These are phyloP conservation scores for Illadopsis cleaveri DNA, from an alignment of 2,113 vertebrate species.

Conservation along the genomic window DNA sequence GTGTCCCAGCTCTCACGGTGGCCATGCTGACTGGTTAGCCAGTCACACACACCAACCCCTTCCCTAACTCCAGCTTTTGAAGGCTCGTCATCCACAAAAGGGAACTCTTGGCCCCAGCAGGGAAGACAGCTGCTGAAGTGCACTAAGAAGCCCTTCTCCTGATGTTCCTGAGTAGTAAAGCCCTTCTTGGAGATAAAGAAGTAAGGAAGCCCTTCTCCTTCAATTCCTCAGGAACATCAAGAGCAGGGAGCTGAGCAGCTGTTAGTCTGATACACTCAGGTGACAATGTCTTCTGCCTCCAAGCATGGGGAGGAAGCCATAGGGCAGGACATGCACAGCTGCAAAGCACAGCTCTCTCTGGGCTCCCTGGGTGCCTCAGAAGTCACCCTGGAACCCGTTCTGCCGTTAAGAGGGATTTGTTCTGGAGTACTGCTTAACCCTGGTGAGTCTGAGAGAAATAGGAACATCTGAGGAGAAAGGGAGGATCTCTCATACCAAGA, in stretches of 20 bases:
- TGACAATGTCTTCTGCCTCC: background rate
- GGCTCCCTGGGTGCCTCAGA: background rate
- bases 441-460: background rate
- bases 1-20: background rate
- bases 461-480: background rate
- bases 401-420: background rate
- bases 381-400: background rate
- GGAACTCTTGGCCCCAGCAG: background rate
- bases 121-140: background rate
- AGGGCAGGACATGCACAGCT: background rate
- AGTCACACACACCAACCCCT: background rate
- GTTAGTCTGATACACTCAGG: background rate
- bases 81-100: background rate
- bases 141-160: background rate
- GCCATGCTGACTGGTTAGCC: background rate
- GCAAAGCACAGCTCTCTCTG: background rate
- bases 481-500: background rate
- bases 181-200: background rate
- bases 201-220: background rate
- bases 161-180: background rate
- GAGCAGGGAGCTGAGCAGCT: background rate
- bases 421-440: background rate
- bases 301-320: background rate
- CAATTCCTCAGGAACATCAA: background rate
- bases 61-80: background rate